These are phyloP conservation scores for Drosophila tripunctata DNA, from an alignment of 2,888 invertebrate genomes.

Conservation along the genomic window DNA sequence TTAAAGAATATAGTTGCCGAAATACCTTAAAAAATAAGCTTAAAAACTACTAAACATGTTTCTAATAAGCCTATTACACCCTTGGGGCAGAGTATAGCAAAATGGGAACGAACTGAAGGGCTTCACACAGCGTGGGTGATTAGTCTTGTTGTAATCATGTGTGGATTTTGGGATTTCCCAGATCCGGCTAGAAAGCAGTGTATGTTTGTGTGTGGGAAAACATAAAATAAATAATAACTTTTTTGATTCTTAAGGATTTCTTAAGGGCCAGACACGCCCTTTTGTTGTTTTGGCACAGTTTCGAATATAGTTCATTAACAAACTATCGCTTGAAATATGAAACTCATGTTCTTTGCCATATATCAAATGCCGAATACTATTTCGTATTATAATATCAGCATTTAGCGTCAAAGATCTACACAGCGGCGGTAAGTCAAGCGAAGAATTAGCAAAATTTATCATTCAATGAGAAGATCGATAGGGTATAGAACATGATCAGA, in stretches of 20 bases:
- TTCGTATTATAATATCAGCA: constrained; percentile 46
- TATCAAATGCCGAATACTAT: constrained; percentile 12
- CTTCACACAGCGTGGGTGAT: constrained; percentile 38
- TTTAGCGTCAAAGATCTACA: constrained; percentile 48
- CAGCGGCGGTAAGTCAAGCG: constrained; percentile 32
- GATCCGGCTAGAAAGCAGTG: constrained; percentile 18
- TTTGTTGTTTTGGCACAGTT: constrained; percentile 26
- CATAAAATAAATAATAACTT: constrained; percentile 2
- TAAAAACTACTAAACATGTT: too few relatives aligned
- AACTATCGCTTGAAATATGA: constrained; percentile 1
- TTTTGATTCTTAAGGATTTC: constrained; percentile 13
- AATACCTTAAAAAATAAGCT: too few relatives aligned
- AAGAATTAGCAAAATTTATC: not conserved
- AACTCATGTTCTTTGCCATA: not conserved
- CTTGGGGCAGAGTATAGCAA: not conserved
- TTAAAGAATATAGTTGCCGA: too few relatives aligned
- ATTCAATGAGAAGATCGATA: constrained; percentile 10
- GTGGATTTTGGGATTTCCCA: constrained; percentile 20
- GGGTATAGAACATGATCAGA: not conserved
- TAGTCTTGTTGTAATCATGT: constrained; percentile 2
- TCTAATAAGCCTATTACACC: not conserved
- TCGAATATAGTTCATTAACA: not conserved
- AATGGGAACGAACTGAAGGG: constrained; percentile 36
- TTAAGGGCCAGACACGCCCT: constrained; percentile 22
- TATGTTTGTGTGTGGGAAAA: constrained; percentile 1